phyloP scores from a whole-genome alignment of 1,140 invertebrate genomes.

The Ridgeia piscesae region DNA sequence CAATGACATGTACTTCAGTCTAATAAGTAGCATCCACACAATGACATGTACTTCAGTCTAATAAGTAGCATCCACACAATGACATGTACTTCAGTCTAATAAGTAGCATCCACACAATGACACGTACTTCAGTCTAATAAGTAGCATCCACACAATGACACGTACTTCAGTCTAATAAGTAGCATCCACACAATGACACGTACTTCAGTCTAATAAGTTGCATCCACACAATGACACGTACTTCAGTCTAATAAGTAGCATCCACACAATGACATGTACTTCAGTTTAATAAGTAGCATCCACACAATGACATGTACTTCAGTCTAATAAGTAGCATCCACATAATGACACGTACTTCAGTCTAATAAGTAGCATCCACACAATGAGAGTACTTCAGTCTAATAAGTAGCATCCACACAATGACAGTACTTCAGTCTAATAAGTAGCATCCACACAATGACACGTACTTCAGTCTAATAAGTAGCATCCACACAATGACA shows the following conservation, averaged over 20 bases:
- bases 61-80: conserved; percentile 60
- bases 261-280: conserved; percentile 72
- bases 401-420: conserved; percentile 60
- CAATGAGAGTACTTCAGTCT: conserved; percentile 82
- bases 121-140: conserved; percentile 83
- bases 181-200: conserved; percentile 16
- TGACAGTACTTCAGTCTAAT: background rate
- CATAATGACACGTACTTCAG: conserved; percentile 87
- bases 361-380: conserved; percentile 67
- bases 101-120: conserved; percentile 68
- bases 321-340: conserved; percentile 3
- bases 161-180: conserved; percentile 83
- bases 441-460: conserved; percentile 68
- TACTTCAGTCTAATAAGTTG: background rate
- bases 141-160: conserved; percentile 60
- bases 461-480: conserved; percentile 83
- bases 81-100: background rate
- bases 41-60: conserved; percentile 81
- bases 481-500: conserved; percentile 60
- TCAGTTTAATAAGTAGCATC: conserved; percentile 73
- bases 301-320: conserved; percentile 17
- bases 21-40: conserved; percentile 66
- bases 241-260: conserved; percentile 76
- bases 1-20: conserved; percentile 84
- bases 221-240: conserved; percentile 77